phyloP scores from a whole-genome alignment of 2,797 vertebrate species.

The Danio kyathit region DNA sequence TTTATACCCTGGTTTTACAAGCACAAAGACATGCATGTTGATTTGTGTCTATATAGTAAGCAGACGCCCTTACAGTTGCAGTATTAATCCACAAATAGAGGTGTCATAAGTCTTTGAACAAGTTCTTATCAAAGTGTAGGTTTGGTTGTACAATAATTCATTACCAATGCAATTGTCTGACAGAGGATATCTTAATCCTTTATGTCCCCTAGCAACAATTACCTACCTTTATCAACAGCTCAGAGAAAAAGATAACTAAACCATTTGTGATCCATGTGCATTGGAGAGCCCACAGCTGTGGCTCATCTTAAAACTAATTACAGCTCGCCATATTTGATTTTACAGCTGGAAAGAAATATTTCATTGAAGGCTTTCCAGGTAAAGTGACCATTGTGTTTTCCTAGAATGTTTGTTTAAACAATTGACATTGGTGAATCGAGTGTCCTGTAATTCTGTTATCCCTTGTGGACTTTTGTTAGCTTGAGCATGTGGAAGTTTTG shows the following conservation, averaged over 20 bases:
- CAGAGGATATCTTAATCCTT: slow-evolving; percentile 4
- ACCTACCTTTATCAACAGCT: slow-evolving; percentile 11
- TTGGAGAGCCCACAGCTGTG: slow-evolving; percentile 34
- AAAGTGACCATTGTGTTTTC: slow-evolving; percentile 22
- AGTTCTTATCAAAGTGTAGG: not conserved
- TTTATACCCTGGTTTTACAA: not conserved
- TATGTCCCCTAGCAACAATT: slow-evolving; percentile 16
- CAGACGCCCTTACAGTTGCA: not conserved
- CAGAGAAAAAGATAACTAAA: slow-evolving; percentile 25
- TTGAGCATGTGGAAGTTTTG: not conserved
- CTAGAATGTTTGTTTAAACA: not conserved
- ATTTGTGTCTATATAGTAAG: not conserved
- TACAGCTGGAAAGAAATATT: slow-evolving; percentile 8
- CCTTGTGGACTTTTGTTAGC: not conserved
- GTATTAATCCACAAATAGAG: not conserved
- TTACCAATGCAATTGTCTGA: slow-evolving; percentile 16
- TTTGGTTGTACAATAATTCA: slow-evolving; percentile 26
- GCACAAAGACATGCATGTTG: not conserved
- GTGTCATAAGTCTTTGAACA: not conserved
- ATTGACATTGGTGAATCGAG: not conserved
- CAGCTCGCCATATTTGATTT: slow-evolving; percentile 2
- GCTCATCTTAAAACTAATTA: slow-evolving; percentile 25
- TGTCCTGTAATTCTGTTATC: not conserved
- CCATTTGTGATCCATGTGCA: slow-evolving; percentile 15
- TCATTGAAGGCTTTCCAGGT: not conserved